phyloP scores from a whole-genome alignment of 2,113 vertebrate genomes.

The Chaetodon trifascialis region DNA sequence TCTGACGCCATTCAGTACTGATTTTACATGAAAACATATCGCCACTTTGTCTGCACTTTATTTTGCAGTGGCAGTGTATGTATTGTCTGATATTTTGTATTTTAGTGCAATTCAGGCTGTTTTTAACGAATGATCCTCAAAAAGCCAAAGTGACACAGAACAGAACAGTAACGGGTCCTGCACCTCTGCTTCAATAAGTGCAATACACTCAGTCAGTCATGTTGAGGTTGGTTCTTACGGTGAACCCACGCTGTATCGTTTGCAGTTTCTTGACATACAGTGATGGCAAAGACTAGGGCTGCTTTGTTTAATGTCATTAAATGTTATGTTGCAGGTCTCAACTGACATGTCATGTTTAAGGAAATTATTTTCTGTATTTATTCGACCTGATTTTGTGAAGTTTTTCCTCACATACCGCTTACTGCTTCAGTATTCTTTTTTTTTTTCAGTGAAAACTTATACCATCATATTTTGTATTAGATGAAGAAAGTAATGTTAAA shows the following conservation, averaged over 20 bases:
- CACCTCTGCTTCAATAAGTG: constrained; percentile 71
- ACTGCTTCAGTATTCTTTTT: not conserved
- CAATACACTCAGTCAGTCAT: constrained; percentile 67
- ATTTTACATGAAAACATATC: constrained; percentile 42
- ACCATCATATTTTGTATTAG: constrained; percentile 3
- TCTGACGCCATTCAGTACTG: constrained; percentile 42
- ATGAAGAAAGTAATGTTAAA: constrained; percentile 9
- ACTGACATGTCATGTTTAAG: constrained; percentile 34
- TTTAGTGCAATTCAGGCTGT: constrained; percentile 36
- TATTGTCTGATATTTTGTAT: constrained; percentile 56
- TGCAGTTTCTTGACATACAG: constrained; percentile 14
- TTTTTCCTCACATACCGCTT: constrained; percentile 2
- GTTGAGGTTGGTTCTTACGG: constrained; percentile 27
- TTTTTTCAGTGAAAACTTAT: constrained; percentile 29
- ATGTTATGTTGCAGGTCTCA: constrained; percentile 39
- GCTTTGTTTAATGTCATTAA: constrained; percentile 11
- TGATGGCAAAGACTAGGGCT: constrained; percentile 11
- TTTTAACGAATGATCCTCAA: constrained; percentile 60
- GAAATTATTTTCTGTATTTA: constrained; percentile 27
- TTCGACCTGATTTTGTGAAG: not conserved
- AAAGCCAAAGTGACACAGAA: constrained; percentile 78
- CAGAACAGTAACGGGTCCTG: constrained; percentile 44
- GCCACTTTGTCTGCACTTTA: constrained; percentile 71
- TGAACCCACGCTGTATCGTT: constrained; percentile 30
- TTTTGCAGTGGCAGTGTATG: constrained; percentile 55